Base-by-base conservation (phyloP, 2,797 vertebrate genomes). In the Sparus aurata region DNA sequence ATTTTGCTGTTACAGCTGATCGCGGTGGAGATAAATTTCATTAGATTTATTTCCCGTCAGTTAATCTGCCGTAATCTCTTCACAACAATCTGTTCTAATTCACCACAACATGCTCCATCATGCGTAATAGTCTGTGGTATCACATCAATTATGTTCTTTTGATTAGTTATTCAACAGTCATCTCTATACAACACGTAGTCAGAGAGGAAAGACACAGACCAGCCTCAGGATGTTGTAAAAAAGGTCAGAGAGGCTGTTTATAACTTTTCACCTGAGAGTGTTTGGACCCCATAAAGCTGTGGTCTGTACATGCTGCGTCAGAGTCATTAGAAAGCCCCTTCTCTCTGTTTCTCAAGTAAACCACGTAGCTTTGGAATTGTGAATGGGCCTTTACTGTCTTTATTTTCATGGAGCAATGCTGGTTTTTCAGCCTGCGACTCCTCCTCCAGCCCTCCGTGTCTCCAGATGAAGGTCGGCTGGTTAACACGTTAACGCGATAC, bases 201-300 rank as follows among this genome's bases (percentile, higher is more conserved):
- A 1, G 1, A 20, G 57, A 43, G 49, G 49, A 27, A 50, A 38
- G 43, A 61, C 2, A 0, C 13, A 10, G n/a, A 15, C 53, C 68
- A 30, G 4, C 49, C 54, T 46, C 10, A 17, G 3, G 27, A 49
- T n/a, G 53, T 6, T 43, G 20, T 54, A 6, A 34, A 62, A 12
- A 61, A 66, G n/a, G 73, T 71, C 73, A 59, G 5, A 2, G 15
- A 12, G 1, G 20, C 5, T 1, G 12, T 34, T 10, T 12, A 30
- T 54, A 9, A 68, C 52, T 68, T 22, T 75, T 75, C 46, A 2
- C 72, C 60, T 73, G 58, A 64, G 27, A 1, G 20, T 17, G 30
- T 50, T 27, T 49, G n/a, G 60, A 60, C 59, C 59, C 23, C 18
- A 20, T 4, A 2, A 16, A 62, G 45, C 50, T 58, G 43, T 25